Evolutionary conservation across 2,797 vertebrate genomes (phyloP).

Genomic region (Brachyalestes nurse): DNA sequence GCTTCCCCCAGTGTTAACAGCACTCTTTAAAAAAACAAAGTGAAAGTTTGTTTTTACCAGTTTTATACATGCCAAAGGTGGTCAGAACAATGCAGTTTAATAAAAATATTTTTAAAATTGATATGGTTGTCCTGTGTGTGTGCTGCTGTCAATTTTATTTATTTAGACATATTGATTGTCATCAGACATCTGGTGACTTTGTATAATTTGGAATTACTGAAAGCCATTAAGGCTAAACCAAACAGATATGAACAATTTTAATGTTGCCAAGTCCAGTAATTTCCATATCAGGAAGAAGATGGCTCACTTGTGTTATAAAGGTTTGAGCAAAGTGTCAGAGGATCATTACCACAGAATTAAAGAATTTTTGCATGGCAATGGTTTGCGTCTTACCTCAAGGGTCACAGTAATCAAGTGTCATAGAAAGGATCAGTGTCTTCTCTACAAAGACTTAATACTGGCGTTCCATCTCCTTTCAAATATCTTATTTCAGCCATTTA

Average conservation of each 20-base stretch:
- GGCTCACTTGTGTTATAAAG: neutral
- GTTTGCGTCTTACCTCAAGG: no score
- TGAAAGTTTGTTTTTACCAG: constrained; percentile 37
- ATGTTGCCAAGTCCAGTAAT: no score
- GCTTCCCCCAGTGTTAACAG: constrained; percentile 27
- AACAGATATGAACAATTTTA: neutral
- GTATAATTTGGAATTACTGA: neutral
- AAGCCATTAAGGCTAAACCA: neutral
- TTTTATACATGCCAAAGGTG: constrained; percentile 70
- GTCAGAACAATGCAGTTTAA: constrained; percentile 82
- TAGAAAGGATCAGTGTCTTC: no score
- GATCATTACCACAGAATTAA: neutral
- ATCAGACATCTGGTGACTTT: neutral
- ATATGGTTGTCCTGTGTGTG: constrained; percentile 6
- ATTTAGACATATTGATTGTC: neutral
- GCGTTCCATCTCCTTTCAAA: no score
- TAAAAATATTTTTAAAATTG: constrained; percentile 80
- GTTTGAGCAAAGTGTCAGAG: neutral
- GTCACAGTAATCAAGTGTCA: no score
- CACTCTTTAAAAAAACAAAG: constrained; percentile 15
- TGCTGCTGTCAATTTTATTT: neutral
- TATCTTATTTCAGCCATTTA: no score
- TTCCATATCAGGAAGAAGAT: constrained; percentile 46
- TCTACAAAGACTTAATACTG: no score
- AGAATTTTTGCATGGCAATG: no score